phyloP scores from a whole-genome alignment of 1,140 invertebrate species.

The Atta colombica region DNA sequence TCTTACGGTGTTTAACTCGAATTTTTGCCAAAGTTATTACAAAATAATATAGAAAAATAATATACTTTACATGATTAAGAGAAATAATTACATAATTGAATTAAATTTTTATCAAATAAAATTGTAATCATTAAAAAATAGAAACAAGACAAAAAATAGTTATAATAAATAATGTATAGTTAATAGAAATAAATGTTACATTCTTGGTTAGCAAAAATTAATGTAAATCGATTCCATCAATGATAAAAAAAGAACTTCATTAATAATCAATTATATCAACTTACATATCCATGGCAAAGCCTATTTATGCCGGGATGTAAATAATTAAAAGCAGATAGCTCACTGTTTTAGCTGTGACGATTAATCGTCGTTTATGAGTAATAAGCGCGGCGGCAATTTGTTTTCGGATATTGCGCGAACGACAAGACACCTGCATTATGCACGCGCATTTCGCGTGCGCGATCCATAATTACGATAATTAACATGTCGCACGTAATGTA shows the following conservation, averaged over 20 bases:
- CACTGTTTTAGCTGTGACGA: slow-evolving; percentile 55
- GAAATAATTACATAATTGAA: too few relatives aligned
- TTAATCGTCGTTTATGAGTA: slow-evolving; percentile 64
- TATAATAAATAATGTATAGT: not conserved
- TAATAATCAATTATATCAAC: slow-evolving; percentile 23
- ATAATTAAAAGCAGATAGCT: slow-evolving; percentile 58
- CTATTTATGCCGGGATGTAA: slow-evolving; percentile 13
- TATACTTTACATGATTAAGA: not conserved
- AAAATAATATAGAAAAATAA: not conserved
- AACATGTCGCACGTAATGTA: slow-evolving; percentile 56
- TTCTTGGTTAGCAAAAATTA: not conserved
- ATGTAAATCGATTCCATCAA: not conserved
- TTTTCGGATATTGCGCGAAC: slow-evolving; percentile 50
- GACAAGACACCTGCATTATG: slow-evolving; percentile 55
- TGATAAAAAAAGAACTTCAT: not conserved
- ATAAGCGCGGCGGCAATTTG: slow-evolving; percentile 57
- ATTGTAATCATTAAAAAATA: not conserved
- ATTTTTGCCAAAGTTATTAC: not conserved
- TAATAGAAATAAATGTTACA: not conserved
- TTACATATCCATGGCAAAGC: slow-evolving; percentile 7
- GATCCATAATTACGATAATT: slow-evolving; percentile 57
- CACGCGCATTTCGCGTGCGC: slow-evolving; percentile 33
- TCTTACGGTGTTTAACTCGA: too few relatives aligned
- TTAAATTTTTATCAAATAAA: too few relatives aligned
- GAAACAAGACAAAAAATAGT: not conserved